Evolutionary conservation across 1,140 invertebrate species (phyloP).

Genomic region (Diplogasteroides magnus): DNA sequence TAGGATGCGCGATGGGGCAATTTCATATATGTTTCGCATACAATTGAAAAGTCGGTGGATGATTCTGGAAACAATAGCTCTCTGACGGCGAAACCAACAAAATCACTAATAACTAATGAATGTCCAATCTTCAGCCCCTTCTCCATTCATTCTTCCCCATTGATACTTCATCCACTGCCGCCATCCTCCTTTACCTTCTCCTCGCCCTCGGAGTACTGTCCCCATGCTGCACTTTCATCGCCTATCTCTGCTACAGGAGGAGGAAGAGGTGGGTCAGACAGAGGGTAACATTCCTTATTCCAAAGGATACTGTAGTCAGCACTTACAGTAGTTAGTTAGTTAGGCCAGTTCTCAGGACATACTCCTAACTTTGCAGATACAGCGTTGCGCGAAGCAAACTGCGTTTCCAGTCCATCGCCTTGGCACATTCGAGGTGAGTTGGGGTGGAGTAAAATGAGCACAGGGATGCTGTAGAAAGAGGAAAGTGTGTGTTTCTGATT

Average conservation of each 20-base stretch:
- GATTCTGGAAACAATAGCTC: no score
- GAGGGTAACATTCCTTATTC: not conserved
- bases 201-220: slow-evolving; percentile 9
- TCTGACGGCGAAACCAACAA: no score
- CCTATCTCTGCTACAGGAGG: not conserved
- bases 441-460: not conserved
- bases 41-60: no score
- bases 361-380: not conserved
- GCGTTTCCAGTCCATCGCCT: slow-evolving; percentile 14
- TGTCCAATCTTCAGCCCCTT: no score
- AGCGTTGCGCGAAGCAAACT: not conserved
- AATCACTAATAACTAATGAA: no score
- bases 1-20: no score
- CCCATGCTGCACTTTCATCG: slow-evolving; percentile 4
- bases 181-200: slow-evolving; percentile 4
- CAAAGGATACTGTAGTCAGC: no score
- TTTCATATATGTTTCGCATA: no score
- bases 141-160: no score
- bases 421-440: slow-evolving; percentile 8
- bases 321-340: slow-evolving; percentile 4
- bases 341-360: slow-evolving; percentile 6
- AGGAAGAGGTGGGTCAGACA: slow-evolving; percentile 2
- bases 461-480: not conserved
- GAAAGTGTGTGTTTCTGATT: not conserved
- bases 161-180: no score